These are phyloP conservation scores for Protobothrops flavoviridis DNA, from an alignment of 2,113 vertebrate species.

Conservation along the genomic window DNA sequence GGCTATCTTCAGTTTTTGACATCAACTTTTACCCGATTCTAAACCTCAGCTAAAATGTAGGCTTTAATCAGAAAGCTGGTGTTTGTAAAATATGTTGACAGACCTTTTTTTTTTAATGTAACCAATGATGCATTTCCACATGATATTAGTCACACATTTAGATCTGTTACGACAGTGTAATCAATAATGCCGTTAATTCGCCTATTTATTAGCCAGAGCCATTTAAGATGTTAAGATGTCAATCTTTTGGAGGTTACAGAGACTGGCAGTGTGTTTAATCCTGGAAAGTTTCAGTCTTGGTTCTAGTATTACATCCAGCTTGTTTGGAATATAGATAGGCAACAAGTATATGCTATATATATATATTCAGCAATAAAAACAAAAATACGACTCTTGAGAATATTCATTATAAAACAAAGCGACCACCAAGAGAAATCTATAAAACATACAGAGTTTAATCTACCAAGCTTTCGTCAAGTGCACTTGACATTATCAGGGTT, in stretches of 20 bases:
- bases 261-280: neutral
- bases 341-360: no score
- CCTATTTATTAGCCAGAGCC: neutral
- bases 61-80: constrained; percentile 40
- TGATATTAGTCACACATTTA: neutral
- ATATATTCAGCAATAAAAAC: no score
- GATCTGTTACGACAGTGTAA: neutral
- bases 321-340: neutral
- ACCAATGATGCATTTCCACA: neutral
- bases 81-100: constrained; percentile 6
- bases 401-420: no score
- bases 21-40: constrained; percentile 47
- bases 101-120: neutral
- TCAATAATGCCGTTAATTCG: neutral
- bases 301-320: neutral
- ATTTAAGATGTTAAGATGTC: neutral
- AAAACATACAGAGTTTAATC: no score
- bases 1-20: constrained; percentile 51
- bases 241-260: neutral
- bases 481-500: no score
- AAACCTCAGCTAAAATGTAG: constrained; percentile 38
- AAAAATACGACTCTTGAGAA: no score
- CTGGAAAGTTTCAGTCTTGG: neutral
- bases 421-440: no score
- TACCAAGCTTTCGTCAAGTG: no score